Base-by-base conservation (phyloP, 2,888 invertebrate genomes). In the Heliconius ethilla region DNA sequence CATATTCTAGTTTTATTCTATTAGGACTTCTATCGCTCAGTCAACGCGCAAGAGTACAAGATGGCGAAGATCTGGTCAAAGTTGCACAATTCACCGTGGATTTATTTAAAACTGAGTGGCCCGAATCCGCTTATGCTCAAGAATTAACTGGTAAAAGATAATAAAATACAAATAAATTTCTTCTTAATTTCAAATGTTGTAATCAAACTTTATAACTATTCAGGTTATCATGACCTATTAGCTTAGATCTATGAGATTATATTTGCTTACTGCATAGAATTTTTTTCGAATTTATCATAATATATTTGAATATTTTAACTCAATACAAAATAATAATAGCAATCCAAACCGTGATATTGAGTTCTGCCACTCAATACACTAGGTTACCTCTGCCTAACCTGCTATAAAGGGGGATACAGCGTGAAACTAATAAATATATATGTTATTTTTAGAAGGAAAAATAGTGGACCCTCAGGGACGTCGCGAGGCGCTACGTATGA, bases 71-170 rank as follows among this genome's bases (percentile, higher is more conserved):
- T 70, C 62, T 89, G 84, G 75, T 82, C 27, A 86, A 88, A 80
- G 83, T 90, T 0, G 91, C 91, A 25, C 84, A 82, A 70, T 91
- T 87, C 82, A 87, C 88, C 22, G 82, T 85, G 0, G 88, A 90
- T 15, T 83, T 92, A 82, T 84, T 92, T 77, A 83, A 84, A n/a
- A 84, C 84, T 0, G 90, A 91, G 82, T 93, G 92, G 90, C 85
- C 87, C 0, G 86, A 85, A 2, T 77, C 78, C 0, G 84, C 85
- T 0, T 86, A 84, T 62, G 87, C 85, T 0, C 75, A 80, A 45
- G 79, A 85, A 1, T 81, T 92, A 15, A 88, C 87, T 3, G 91
- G 92, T 92, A 27, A 29, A 27, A 55, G 6, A 29, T 45, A 22
- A 27, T 63, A 63, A 27, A 18, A 27, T 13, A 63, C 25, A 13